Percentiles rank a stretch among this genome's conserved stretches.
phyloP scores from a whole-genome alignment of 2,113 vertebrate genomes.

The Fregata magnificens region DNA sequence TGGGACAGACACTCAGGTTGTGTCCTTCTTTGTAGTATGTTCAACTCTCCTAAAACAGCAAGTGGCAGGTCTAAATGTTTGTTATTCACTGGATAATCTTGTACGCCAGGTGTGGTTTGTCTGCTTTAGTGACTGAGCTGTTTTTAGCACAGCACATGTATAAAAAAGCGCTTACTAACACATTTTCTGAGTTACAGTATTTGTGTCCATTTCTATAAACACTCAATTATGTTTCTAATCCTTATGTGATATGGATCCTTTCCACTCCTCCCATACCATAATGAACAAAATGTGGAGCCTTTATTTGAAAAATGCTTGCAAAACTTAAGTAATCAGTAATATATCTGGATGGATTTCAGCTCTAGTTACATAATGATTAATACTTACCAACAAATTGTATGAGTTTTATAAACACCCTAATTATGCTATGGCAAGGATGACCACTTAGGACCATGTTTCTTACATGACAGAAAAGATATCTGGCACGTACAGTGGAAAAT shows the following conservation, averaged over 20 bases:
- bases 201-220: neutral
- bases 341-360: neutral
- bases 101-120: neutral
- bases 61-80: neutral
- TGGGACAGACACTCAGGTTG: neutral
- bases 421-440: neutral
- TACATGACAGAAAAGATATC: neutral
- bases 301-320: neutral
- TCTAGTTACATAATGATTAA: neutral
- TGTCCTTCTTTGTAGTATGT: neutral
- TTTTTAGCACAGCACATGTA: neutral
- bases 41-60: neutral
- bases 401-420: neutral
- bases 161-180: neutral
- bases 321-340: neutral
- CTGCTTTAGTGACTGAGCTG: neutral
- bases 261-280: neutral
- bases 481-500: neutral
- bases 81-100: neutral
- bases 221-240: neutral
- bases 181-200: neutral
- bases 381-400: neutral
- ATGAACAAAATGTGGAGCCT: neutral
- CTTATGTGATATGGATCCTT: neutral
- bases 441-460: neutral